phyloP scores from a whole-genome alignment of 2,113 vertebrate genomes.

The Petrocephalus microphthalmus region DNA sequence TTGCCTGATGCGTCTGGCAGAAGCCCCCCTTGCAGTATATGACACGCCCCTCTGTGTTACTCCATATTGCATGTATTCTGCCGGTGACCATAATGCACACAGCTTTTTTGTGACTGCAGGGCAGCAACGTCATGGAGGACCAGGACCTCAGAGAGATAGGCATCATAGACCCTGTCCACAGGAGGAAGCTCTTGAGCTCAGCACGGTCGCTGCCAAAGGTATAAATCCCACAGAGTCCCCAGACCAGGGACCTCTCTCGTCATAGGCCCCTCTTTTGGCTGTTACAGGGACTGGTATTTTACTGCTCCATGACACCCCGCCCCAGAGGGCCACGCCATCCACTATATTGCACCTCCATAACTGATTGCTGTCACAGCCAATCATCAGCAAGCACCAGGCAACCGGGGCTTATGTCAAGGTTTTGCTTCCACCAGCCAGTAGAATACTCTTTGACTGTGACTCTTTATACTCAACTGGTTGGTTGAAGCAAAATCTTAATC shows the following conservation, averaged over 20 bases:
- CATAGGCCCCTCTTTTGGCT: background rate
- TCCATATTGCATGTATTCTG: slow-evolving; percentile 33
- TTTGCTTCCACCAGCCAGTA: background rate
- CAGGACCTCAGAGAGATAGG: slow-evolving; percentile 91
- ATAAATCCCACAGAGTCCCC: background rate
- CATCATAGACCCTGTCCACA: slow-evolving; percentile 79
- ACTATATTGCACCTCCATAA: no score
- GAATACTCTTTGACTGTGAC: background rate
- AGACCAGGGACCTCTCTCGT: background rate
- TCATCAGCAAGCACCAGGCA: no score
- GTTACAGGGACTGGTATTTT: background rate
- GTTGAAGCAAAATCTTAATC: background rate
- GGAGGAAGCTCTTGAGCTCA: slow-evolving; percentile 83
- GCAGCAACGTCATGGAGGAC: slow-evolving; percentile 87
- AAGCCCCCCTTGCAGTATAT: background rate
- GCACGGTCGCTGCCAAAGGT: slow-evolving; percentile 90
- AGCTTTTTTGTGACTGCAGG: slow-evolving; percentile 18
- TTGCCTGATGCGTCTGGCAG: background rate
- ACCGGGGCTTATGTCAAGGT: background rate
- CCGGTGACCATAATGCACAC: slow-evolving; percentile 32
- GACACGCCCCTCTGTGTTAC: background rate
- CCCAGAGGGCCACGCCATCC: no score
- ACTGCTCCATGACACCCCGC: background rate
- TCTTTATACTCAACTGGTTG: background rate
- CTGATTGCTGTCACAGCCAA: no score